These are phyloP conservation scores for Pseudomugil tenellus DNA, from an alignment of 2,797 vertebrate genomes.

Conservation along the genomic window DNA sequence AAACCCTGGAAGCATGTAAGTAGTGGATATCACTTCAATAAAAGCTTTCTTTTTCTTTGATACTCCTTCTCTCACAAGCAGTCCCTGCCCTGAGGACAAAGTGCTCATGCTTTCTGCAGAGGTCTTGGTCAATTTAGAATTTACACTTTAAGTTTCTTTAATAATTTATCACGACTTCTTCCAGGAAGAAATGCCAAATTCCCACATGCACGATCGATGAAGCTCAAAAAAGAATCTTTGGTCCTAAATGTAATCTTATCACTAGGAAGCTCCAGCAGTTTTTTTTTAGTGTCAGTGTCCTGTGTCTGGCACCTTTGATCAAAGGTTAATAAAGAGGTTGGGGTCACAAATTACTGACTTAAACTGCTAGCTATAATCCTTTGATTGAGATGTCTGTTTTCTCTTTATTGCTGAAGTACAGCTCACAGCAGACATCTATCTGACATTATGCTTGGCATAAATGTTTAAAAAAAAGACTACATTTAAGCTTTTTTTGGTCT, in stretches of 20 bases:
- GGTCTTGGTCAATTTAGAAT: constrained; percentile 65
- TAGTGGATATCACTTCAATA: background rate
- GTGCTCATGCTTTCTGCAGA: constrained; percentile 40
- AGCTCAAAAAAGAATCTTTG: constrained; percentile 79
- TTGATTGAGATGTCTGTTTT: constrained; percentile 20
- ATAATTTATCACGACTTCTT: constrained; percentile 76
- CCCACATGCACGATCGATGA: constrained; percentile 73
- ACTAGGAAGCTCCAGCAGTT: constrained; percentile 56
- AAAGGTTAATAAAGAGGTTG: constrained; percentile 49
- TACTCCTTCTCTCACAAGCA: constrained; percentile 1
- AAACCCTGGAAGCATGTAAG: constrained; percentile 4
- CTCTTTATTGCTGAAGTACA: constrained; percentile 9
- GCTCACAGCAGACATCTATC: constrained; percentile 1
- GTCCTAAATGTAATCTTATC: constrained; percentile 70
- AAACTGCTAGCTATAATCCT: constrained; percentile 25
- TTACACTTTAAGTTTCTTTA: constrained; percentile 58
- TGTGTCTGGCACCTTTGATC: constrained; percentile 21
- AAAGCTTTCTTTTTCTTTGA: constrained; percentile 3
- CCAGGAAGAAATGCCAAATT: constrained; percentile 69
- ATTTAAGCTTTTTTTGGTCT: constrained; percentile 20
- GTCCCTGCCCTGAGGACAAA: constrained; percentile 38
- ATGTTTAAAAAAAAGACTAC: constrained; percentile 7
- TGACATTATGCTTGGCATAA: background rate
- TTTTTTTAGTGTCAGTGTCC: constrained; percentile 69
- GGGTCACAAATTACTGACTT: constrained; percentile 32